These are phyloP conservation scores for Eretmodus cyanostictus DNA, from an alignment of 2,113 vertebrate species.

Conservation along the genomic window DNA sequence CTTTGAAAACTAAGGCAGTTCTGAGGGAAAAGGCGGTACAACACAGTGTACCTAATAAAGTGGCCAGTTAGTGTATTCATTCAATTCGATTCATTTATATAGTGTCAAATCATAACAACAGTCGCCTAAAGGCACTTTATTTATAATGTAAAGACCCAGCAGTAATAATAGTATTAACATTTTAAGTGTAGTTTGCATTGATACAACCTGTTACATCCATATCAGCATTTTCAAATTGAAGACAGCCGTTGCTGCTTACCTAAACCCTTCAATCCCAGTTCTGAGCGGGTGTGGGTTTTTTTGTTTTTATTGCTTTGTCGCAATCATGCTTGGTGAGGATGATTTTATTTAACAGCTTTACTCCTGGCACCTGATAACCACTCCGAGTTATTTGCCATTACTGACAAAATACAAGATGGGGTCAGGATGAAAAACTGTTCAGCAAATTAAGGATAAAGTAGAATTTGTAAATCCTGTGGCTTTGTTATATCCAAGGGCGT, in stretches of 20 bases:
- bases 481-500: not conserved
- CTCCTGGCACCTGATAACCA: not conserved
- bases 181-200: not conserved
- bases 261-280: not conserved
- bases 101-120: not conserved
- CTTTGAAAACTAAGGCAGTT: not conserved
- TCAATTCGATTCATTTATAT: not conserved
- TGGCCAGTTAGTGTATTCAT: not conserved
- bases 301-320: not conserved
- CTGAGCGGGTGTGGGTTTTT: fast-evolving
- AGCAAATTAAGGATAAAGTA: not conserved
- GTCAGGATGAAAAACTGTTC: not conserved
- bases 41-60: not conserved
- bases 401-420: not conserved
- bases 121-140: not conserved
- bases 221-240: not conserved
- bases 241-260: not conserved
- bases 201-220: not conserved
- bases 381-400: not conserved
- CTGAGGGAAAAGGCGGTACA: not conserved
- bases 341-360: not conserved
- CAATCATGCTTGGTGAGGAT: not conserved
- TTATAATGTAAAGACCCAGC: not conserved
- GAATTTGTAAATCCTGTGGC: not conserved
- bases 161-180: not conserved